Evolutionary conservation across 2,797 vertebrate genomes (phyloP), one percentile per base, ranked within the genome.

Genomic region (Somateria mollissima): DNA sequence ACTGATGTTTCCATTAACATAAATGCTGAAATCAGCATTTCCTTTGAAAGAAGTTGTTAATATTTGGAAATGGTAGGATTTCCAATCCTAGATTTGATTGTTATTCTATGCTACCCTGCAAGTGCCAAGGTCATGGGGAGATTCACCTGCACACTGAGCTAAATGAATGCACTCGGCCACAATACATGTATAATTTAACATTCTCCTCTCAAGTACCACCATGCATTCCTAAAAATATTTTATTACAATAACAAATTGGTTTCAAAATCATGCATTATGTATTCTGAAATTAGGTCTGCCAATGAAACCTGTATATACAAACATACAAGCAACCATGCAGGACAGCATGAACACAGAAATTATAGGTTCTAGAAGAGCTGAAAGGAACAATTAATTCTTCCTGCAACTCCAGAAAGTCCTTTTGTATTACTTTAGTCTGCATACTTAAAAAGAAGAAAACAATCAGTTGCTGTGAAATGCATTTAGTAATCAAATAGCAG

Each of bases 161-260:
- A 97, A 98, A 97, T 97, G 97, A 98, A 98, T 97, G 97, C 97
- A 92, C 97, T 96, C 70, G 97, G 97, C 97, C 97, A 98, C 97
- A 97, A 97, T 96, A 97, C 98, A 98, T 98, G 98, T 98, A 98
- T 98, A 98, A 98, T 98, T 98, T 98, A 98, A 98, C 97, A 98
- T 97, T 94, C 97, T 97, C 97, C 97, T 97, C 98, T 97, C 95
- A 66, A 97, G 95, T 89, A 97, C 96, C 96, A 97, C 98, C 96
- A 93, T 97, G 98, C 98, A 98, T 97, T 96, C 98, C 97, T 97
- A 97, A 98, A 98, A 98, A 98, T 97, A 98, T 98, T 98, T 98
- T 98, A 98, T 98, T 98, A 98, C 98, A 98, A 98, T 98, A 98
- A 98, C 98, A 98, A 98, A 98, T 98, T 98, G 98, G 98, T 98